Evolutionary conservation across 2,797 vertebrate genomes (phyloP), one percentile per base, ranked within the genome.

Genomic region (Oophaga sylvatica): DNA sequence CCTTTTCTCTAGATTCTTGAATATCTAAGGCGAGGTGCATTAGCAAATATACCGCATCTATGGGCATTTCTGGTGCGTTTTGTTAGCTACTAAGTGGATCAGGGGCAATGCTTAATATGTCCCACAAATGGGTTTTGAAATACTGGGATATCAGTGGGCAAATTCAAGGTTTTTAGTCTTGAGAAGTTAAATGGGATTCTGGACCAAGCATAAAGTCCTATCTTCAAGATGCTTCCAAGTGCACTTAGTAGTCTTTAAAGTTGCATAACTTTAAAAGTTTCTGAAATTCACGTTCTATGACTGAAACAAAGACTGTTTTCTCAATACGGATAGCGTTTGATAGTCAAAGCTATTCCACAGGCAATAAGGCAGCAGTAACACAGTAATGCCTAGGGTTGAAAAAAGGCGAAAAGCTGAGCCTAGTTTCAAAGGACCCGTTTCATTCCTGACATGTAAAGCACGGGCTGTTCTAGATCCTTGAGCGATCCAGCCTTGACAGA

Each of bases 401-500:
- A 56, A 41, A 71, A 71, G 68, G 77, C 16, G 31, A 53, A 41
- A n/a, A 80, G 20, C 26, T 45, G 62, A 26, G 10, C 76, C 53
- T 75, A 35, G 15, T 17, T 59, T n/a, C 20, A 87, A 78, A 31
- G n/a, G 12, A 87, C 71, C 86, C 60, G 70, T 82, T 31, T 77
- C 48, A 76, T 77, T 83, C 59, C 20, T 78, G 45, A 19, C 26
- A 59, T 20, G 71, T 73, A 41, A 87, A 35, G 56, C n/a, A 80
- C 26, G 2, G 48, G 41, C 41, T 75, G 71, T 75, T 75, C 19
- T n/a, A 45, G 41, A 3, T 19, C 62, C 80, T 20, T 26, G 17
- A n/a, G 35, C 0, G 26, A 26, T 16, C 45, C 53, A 45, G n/a
- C 20, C 65, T 41, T 45, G 62, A 80, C 29, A 31, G 22, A 53